Evolutionary conservation across 2,797 vertebrate species (phyloP).

Genomic region (Gymnoscopelus microlampas): DNA sequence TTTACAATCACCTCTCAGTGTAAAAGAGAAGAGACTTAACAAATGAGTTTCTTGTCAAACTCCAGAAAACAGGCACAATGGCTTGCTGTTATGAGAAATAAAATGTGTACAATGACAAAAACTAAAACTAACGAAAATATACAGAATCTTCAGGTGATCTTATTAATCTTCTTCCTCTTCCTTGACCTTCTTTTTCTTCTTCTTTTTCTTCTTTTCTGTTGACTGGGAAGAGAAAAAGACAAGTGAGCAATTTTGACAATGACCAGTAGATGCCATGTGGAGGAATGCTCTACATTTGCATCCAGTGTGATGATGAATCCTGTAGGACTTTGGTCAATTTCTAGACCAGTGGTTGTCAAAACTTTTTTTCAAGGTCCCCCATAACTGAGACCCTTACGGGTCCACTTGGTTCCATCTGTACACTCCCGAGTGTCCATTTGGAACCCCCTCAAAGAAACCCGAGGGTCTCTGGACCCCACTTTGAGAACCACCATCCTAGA

Average conservation of each 20-base stretch:
- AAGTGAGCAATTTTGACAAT: not conserved
- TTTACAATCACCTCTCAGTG: not conserved
- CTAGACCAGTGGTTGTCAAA: not conserved
- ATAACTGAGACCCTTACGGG: too few species aligned
- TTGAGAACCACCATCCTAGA: too few species aligned
- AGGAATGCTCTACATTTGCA: too few species aligned
- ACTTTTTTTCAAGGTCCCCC: not conserved
- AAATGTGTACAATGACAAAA: constrained; percentile 43
- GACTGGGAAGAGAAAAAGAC: constrained; percentile 52
- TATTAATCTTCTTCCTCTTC: constrained; percentile 82
- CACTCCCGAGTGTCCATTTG: too few species aligned
- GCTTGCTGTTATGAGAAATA: constrained; percentile 24
- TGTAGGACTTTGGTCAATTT: not conserved
- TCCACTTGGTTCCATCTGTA: too few species aligned
- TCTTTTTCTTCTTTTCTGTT: constrained; percentile 78
- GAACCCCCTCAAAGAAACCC: too few species aligned
- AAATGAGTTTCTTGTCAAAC: not conserved
- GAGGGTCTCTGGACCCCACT: too few species aligned
- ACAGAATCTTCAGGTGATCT: constrained; percentile 66
- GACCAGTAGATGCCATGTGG: too few species aligned
- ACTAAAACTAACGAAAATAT: constrained; percentile 47
- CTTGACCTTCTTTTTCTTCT: constrained; percentile 78
- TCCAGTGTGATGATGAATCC: too few species aligned
- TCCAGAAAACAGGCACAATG: constrained; percentile 17
- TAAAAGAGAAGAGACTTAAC: constrained; percentile 2